phyloP scores from a whole-genome alignment of 1,140 invertebrate genomes.

The Pantala flavescens region DNA sequence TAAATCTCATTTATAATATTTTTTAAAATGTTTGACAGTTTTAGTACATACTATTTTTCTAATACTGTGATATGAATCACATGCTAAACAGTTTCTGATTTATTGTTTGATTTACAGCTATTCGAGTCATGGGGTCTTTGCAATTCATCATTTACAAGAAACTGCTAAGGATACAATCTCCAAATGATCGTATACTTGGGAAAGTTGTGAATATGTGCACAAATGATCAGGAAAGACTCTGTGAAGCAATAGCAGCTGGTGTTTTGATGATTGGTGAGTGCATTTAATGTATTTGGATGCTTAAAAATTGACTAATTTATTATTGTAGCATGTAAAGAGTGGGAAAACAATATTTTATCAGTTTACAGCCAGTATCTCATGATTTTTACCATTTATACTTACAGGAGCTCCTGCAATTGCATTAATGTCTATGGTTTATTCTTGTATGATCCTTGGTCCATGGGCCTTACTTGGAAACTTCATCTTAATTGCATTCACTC shows the following conservation, averaged over 20 bases:
- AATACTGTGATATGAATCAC: background rate
- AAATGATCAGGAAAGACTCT: slow-evolving; percentile 25
- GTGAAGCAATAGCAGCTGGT: slow-evolving; percentile 23
- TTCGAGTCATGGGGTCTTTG: slow-evolving; percentile 23
- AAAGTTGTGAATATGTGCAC: slow-evolving; percentile 25
- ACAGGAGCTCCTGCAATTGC: slow-evolving; percentile 31
- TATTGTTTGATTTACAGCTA: slow-evolving; percentile 9
- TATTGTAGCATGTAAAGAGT: background rate
- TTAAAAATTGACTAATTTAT: background rate
- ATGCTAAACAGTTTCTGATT: background rate
- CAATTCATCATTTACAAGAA: slow-evolving; percentile 24
- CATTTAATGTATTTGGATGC: slow-evolving; percentile 35
- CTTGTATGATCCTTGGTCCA: slow-evolving; percentile 45
- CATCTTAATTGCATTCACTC: slow-evolving; percentile 53
- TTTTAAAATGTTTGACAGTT: background rate
- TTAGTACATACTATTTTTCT: background rate
- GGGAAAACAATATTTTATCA: background rate
- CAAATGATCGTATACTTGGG: slow-evolving; percentile 22
- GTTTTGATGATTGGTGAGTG: slow-evolving; percentile 20
- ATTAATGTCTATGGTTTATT: slow-evolving; percentile 16
- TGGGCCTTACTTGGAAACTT: slow-evolving; percentile 49
- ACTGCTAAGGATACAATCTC: slow-evolving; percentile 20
- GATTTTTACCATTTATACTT: background rate
- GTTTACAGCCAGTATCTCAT: background rate
- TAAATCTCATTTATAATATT: background rate